Evolutionary conservation across 1,140 invertebrate species (phyloP), one percentile per base, ranked within the genome.

Genomic region (Heliothis subflexa): DNA sequence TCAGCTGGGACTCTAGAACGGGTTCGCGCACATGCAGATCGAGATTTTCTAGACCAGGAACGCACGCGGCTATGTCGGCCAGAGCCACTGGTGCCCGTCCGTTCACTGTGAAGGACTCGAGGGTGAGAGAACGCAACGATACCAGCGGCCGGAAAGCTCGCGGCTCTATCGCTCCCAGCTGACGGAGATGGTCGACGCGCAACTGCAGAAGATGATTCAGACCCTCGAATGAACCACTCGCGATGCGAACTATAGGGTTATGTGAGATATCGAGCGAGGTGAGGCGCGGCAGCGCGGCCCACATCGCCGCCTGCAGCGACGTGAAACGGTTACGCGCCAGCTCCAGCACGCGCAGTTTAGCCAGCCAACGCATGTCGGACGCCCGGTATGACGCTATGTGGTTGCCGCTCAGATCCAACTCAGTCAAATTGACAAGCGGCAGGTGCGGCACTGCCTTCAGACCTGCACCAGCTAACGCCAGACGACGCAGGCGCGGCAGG

Each of bases 371-470:
- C 50, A 97, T 94, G 3, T 96, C 95, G 10, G 93, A 93, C 13
- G 95, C 94, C 13, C 94, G 91, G 10, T 96, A 93, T 3, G 89
- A 93, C 11, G 95, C 94, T 13, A 98, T 96, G 25, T 95, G 91
- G 87, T 97, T 97, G 25, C 95, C 93, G 0, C 97, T 97, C 33
- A 98, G 86, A 86, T 98, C 97, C 14, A 98, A 93, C 21, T 96
- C 95, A 14, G 96, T 95, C 14, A 97, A 86, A 64, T 96, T 94
- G 50, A 95, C 94, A 21, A 97, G 86, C 3, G 96, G 96, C 13
- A 97, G 91, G 52, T 95, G 87, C 0, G 98, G 97, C 14, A 97
- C 93, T 0, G 94, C 95, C 76, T 94, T 96, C 9, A 98, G 95
- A 0, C 97, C 97, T 71, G 96, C 96, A 80, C 95, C 95, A 1